These are phyloP conservation scores for Ptyas mucosa DNA, from an alignment of 2,113 vertebrate species.

Conservation along the genomic window DNA sequence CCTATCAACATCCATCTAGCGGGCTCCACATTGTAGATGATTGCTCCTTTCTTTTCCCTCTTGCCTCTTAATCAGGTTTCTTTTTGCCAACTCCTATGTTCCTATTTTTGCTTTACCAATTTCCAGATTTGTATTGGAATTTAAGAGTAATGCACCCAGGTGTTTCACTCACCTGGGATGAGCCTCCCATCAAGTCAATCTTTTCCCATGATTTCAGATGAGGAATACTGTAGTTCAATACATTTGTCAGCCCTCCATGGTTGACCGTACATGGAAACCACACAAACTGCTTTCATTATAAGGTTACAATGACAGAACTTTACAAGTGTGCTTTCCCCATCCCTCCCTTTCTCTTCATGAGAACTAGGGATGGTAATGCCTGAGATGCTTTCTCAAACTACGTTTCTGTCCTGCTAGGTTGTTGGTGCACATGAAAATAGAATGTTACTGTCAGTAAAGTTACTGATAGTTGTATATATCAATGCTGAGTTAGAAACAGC, in stretches of 20 bases:
- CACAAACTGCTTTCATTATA: background rate
- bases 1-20: background rate
- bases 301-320: background rate
- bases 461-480: background rate
- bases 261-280: background rate
- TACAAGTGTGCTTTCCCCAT: background rate
- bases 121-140: background rate
- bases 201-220: background rate
- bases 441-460: background rate
- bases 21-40: background rate
- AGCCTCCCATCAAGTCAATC: background rate
- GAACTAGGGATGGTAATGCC: background rate
- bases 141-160: background rate
- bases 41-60: background rate
- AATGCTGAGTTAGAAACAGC: background rate
- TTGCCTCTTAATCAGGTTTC: background rate
- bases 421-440: background rate
- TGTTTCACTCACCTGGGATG: background rate
- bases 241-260: background rate
- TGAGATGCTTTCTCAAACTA: background rate
- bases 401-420: background rate
- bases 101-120: background rate
- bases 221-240: background rate
- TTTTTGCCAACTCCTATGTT: background rate
- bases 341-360: background rate